These are phyloP conservation scores for Vespertilio murinus DNA, from an alignment of 2,797 vertebrate genomes.

Conservation along the genomic window DNA sequence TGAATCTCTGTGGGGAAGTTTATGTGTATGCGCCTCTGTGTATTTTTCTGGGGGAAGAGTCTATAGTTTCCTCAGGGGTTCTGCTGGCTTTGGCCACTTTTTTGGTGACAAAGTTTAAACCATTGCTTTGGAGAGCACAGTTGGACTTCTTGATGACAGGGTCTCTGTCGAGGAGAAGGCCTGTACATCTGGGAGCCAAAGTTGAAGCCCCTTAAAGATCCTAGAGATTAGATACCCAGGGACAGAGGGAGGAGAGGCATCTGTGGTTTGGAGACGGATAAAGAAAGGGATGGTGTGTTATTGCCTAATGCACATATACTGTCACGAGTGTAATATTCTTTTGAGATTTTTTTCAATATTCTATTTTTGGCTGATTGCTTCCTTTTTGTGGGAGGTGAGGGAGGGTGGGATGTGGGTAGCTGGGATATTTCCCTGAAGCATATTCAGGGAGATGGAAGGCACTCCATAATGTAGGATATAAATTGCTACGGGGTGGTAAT, in stretches of 20 bases:
- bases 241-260: not conserved
- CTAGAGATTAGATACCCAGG: not conserved
- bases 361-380: not conserved
- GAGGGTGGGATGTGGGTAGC: not conserved
- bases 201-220: not conserved
- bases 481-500: not conserved
- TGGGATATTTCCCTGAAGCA: not conserved
- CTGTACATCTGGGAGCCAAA: not conserved
- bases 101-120: not conserved
- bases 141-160: not conserved
- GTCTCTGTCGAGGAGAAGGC: not conserved
- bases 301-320: not conserved
- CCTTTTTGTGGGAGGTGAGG: not conserved
- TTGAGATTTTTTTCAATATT: slow-evolving; percentile 14
- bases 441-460: not conserved
- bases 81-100: not conserved
- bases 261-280: not conserved
- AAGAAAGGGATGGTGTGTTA: not conserved
- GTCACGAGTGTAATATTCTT: not conserved
- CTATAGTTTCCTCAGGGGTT: not conserved
- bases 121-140: not conserved
- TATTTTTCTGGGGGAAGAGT: not conserved
- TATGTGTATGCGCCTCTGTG: not conserved
- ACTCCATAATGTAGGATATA: not conserved
- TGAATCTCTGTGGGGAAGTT: not conserved